Conservation (phyloP, 2,797 vertebrate species). For the Perodicticus potto region DNA sequence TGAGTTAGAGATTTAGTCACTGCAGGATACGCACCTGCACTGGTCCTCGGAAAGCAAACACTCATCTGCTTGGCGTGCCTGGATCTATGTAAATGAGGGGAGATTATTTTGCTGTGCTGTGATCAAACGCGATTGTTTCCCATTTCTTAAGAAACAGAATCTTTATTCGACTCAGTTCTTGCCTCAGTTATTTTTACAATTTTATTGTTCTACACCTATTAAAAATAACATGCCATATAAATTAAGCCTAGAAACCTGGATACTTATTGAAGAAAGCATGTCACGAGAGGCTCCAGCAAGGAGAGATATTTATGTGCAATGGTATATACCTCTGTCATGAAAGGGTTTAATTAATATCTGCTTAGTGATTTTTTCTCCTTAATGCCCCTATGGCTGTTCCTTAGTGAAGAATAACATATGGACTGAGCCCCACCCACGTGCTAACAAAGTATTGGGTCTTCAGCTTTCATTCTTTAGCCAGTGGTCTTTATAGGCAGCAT, state of each 20-base stretch:
- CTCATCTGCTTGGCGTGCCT: constrained; percentile 81
- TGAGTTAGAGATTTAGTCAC: constrained; percentile 88
- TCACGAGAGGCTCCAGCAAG: constrained; percentile 77
- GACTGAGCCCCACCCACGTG: constrained; percentile 56
- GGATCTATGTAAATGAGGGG: constrained; percentile 86
- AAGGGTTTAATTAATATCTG: constrained; percentile 75
- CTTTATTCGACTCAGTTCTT: constrained; percentile 53
- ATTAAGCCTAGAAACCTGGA: constrained; percentile 72
- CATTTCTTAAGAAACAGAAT: constrained; percentile 65
- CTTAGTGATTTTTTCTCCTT: constrained; percentile 69
- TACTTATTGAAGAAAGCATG: constrained; percentile 78
- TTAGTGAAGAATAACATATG: constrained; percentile 65
- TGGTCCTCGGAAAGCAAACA: constrained; percentile 85
- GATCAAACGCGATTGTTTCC: constrained; percentile 84
- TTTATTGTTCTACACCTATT: constrained; percentile 43
- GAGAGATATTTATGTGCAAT: constrained; percentile 69
- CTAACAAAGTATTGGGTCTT: constrained; percentile 56
- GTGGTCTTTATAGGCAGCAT: constrained; percentile 78
- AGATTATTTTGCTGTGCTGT: constrained; percentile 85
- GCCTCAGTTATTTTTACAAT: background rate
- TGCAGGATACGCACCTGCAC: constrained; percentile 87
- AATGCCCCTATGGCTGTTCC: constrained; percentile 66
- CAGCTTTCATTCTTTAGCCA: constrained; percentile 78
- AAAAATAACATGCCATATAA: constrained; percentile 56
- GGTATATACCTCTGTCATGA: constrained; percentile 63